Evolutionary conservation across 2,888 invertebrate genomes (phyloP), one percentile per base, ranked within the genome.

Genomic region (Corbicula japonica): DNA sequence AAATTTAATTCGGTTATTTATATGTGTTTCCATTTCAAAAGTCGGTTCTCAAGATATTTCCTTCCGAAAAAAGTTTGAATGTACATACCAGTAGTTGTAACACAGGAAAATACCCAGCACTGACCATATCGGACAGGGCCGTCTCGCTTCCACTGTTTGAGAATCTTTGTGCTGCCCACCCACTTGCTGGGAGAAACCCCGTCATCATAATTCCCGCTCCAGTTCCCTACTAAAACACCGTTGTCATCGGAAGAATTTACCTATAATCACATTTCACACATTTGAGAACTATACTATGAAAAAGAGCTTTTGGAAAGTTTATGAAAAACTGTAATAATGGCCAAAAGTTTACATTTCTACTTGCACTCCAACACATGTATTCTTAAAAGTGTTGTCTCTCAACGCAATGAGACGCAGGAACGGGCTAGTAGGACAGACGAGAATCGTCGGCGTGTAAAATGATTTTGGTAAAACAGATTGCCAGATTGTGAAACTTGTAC

Each of bases 241-340:
- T 96, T 95, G 92, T 98, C 98, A 89, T 98, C 97, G 35, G 95
- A 94, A 12, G 68, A 35, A 54, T 85, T 85, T 1, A 96, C 69
- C 86, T 86, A 18, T 23, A 52, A 52, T 15, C 52, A 23, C 21
- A 1, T 12, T 52, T 15, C 15, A 5, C 18, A 12, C 18, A 12
- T 12, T 8, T 12, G 15, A 38, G 15, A 12, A 12, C 41, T 38
- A 38, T 38, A 15, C 18, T 38, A 15, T 38, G 10, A 38, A 15
- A 38, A 15, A 38, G 8, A 38, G 15, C 18, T 38, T 38, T 38
- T 18, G 8, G 8, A 12, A 12, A 12, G 8, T 18, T 38, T 38
- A 12, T 38, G 15, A 12, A 12, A 8, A 38, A 38, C 8, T 38
- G 41, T 12, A 38, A 12, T 8, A 12, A 15, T 38, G 41, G 41